Conservation (phyloP, 2,113 vertebrate species). For the Serinus canaria region DNA sequence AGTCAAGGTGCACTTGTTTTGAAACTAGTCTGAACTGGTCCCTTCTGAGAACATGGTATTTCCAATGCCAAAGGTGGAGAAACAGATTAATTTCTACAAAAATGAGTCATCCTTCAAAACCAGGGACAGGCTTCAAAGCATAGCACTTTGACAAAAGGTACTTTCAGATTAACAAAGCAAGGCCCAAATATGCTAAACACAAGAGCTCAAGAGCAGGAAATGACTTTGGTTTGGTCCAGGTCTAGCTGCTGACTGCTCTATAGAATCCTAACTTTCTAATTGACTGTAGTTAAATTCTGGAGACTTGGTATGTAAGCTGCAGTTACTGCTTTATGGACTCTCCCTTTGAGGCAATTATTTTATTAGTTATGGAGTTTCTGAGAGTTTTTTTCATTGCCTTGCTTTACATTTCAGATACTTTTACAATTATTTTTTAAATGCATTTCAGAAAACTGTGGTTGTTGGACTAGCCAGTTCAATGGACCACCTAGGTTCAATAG, state of each 20-base stretch:
- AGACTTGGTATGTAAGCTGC: neutral
- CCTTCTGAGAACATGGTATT: conserved; percentile 36
- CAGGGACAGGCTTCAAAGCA: neutral
- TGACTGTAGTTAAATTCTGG: neutral
- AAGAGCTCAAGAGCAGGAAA: neutral
- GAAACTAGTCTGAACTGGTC: conserved; percentile 50
- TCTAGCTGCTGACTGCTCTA: neutral
- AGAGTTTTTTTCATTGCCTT: neutral
- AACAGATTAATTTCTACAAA: conserved; percentile 35
- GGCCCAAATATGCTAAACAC: neutral
- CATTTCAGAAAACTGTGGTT: neutral
- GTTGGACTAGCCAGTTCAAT: neutral
- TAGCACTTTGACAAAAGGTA: neutral
- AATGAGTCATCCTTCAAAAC: conserved; percentile 33
- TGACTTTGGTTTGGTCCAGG: neutral
- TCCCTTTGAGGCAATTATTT: neutral
- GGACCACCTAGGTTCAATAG: neutral
- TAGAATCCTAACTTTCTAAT: neutral
- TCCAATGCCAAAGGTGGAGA: neutral
- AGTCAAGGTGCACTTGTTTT: conserved; percentile 54
- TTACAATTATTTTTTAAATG: neutral
- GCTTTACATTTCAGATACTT: neutral
- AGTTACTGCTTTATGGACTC: neutral
- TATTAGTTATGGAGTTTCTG: neutral
- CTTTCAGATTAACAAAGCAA: neutral